These are phyloP conservation scores for Terebella lapidaria DNA, from an alignment of 2,888 invertebrate genomes.

Conservation along the genomic window DNA sequence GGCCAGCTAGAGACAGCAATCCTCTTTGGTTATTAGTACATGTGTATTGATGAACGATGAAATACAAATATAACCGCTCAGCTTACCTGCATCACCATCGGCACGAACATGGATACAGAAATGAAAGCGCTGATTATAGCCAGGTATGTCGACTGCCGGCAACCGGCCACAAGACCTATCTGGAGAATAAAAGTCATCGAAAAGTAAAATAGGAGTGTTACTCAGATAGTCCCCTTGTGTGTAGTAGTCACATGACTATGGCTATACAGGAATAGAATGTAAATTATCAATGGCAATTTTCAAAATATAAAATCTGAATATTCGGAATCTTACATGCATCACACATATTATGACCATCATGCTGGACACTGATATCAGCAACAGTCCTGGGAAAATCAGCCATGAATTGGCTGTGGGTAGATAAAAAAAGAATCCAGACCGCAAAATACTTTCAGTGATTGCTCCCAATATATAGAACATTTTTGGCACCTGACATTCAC, in stretches of 20 bases:
- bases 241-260: no score
- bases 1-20: no score
- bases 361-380: neutral
- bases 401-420: neutral
- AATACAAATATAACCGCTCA: no score
- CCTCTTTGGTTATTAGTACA: no score
- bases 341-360: neutral
- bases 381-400: neutral
- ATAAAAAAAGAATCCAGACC: neutral
- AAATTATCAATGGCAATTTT: neutral
- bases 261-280: no score
- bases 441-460: neutral
- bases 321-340: neutral
- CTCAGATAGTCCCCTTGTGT: no score
- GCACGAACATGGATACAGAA: neutral
- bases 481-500: neutral
- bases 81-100: no score
- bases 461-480: neutral
- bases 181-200: no score
- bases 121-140: neutral
- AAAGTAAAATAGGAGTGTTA: neutral
- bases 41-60: no score
- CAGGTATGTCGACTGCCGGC: neutral
- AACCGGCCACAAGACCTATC: neutral
- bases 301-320: neutral